These are phyloP conservation scores for Typhlomys cinereus DNA, from an alignment of 2,113 vertebrate species.

Conservation along the genomic window DNA sequence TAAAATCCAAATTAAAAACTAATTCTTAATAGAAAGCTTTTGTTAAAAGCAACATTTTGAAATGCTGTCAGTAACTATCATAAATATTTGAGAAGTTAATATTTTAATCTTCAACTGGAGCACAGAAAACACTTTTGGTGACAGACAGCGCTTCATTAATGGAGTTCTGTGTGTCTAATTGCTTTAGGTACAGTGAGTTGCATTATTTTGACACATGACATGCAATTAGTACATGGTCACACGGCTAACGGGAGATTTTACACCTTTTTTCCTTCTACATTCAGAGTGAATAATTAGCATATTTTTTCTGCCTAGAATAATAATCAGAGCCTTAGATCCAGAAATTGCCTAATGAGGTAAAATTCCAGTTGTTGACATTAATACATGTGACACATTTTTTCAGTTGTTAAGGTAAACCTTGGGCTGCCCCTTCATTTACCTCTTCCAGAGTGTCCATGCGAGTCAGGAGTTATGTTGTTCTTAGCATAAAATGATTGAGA, in stretches of 20 bases:
- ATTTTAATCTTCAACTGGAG: constrained; percentile 89
- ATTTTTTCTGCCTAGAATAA: constrained; percentile 92
- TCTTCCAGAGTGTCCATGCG: constrained; percentile 69
- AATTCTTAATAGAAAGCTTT: constrained; percentile 87
- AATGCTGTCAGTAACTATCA: constrained; percentile 90
- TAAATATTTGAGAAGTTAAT: constrained; percentile 92
- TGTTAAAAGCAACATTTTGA: constrained; percentile 90
- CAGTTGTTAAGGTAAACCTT: constrained; percentile 87
- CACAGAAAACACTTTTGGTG: constrained; percentile 89
- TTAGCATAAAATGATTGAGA: constrained; percentile 68
- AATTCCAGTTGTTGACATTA: constrained; percentile 93
- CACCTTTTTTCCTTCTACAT: constrained; percentile 91
- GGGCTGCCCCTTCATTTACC: constrained; percentile 83
- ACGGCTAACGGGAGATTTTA: constrained; percentile 94
- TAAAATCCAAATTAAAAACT: constrained; percentile 89
- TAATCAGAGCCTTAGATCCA: constrained; percentile 93
- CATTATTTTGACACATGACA: constrained; percentile 94
- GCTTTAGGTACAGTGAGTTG: constrained; percentile 87
- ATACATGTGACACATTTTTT: constrained; percentile 90
- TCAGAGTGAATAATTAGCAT: constrained; percentile 92
- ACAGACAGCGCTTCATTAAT: constrained; percentile 91
- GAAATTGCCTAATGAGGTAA: constrained; percentile 94
- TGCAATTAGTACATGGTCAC: constrained; percentile 94
- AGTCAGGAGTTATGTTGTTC: constrained; percentile 69
- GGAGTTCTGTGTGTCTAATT: constrained; percentile 92